Base-by-base conservation (phyloP, 2,113 vertebrate species). In the Dasyornis broadbenti region DNA sequence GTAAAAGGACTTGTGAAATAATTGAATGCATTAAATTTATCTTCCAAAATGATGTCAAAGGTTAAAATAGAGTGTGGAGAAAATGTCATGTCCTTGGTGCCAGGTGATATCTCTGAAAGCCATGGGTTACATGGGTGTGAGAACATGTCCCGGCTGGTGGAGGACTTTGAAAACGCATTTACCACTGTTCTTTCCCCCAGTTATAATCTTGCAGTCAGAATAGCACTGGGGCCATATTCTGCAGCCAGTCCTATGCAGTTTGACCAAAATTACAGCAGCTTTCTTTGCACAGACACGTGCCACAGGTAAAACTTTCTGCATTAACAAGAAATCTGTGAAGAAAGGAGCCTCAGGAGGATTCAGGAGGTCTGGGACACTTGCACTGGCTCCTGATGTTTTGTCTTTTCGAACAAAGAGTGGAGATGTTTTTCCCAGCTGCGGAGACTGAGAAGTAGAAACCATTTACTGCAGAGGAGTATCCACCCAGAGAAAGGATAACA, bases 401-500 rank as follows among this genome's bases (percentile, higher is more conserved):
- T 45, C 17, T 18, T 50, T 44, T 31, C 47, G 35, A 52, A 54
- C 9, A 17, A n/a, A 23, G 17, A 45, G 10, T 11, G 18, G 53
- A 86, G 61, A 8, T 30, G 10, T 76, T 89, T 92, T 86, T 39
- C 56, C 52, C 42, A 5, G 6, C 75, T 84, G 53, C 81, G 87
- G 50, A 57, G 87, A 8, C 33, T 27, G 42, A 60, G 44, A 63
- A 60, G 49, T 6, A 49, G 69, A 53, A 92, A 60, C 13, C 47
- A n/a, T 47, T 92, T 63, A 44, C 24, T 77, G 61, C 40, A 78
- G 68, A 72, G 12, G 66, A 64, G 57, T 59, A 88, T 50, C 82
- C 75, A 65, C 82, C 79, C 94, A 82, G 66, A 49, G 79, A 37
- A 79, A 92, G 53, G 75, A 52, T 56, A 96, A 91, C 78, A 87